These are phyloP conservation scores for Callipepla californica DNA, from an alignment of 2,113 vertebrate genomes.

Conservation along the genomic window DNA sequence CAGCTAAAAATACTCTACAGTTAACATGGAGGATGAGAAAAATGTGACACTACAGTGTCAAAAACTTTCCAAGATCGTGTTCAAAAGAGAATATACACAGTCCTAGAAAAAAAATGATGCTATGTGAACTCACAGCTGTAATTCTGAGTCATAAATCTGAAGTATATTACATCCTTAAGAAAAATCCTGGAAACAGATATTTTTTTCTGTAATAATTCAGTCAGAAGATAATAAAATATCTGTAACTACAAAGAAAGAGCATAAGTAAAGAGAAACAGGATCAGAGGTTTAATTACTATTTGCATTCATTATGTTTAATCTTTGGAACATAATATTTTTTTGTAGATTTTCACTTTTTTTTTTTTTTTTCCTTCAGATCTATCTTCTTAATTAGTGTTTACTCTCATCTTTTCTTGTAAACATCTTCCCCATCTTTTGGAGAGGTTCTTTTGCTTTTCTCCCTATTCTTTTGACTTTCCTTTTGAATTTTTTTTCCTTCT, in stretches of 20 bases:
- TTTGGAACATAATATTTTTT: neutral
- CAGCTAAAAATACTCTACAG: neutral
- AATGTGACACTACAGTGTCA: neutral
- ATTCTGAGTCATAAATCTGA: neutral
- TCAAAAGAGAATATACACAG: neutral
- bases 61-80: neutral
- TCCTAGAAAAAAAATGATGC: neutral
- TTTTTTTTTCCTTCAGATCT: neutral
- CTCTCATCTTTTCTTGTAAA: neutral
- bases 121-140: neutral
- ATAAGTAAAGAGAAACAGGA: neutral
- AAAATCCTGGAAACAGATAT: neutral
- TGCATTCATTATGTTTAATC: neutral
- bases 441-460: neutral
- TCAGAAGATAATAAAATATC: neutral
- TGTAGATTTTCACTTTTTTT: neutral
- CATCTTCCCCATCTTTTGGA: neutral
- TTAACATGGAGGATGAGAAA: neutral
- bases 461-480: conserved; percentile 7
- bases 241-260: fast-evolving
- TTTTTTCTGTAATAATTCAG: neutral
- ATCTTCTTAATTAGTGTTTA: neutral
- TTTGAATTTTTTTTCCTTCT: conserved; percentile 18
- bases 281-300: neutral
- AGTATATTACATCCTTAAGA: neutral